Base-by-base conservation (phyloP, 2,113 vertebrate species). In the Charadrius vociferus region DNA sequence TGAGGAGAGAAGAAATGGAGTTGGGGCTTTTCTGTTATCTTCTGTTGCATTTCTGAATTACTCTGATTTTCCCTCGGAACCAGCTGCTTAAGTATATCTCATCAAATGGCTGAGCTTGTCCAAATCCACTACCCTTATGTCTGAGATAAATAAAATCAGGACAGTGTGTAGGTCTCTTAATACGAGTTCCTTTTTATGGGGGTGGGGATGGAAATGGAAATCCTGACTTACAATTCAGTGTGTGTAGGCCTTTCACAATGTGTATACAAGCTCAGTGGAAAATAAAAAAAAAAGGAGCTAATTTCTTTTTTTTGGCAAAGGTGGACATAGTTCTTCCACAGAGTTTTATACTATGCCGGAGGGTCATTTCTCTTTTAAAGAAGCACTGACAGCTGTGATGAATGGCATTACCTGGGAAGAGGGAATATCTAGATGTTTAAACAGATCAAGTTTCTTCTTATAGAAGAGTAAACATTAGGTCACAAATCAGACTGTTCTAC, bases 361-460 rank as follows among this genome's bases (percentile, higher is more conserved):
- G 96, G 97, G 97, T 97, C 97, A 96, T 98, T 98, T 98, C 95
- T 98, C 91, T 96, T 97, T 92, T 86, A 97, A 95, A 95, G 96
- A 96, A 96, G 86, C 88, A 83, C 89, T 98, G 98, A 98, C 98
- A 98, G 97, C 93, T 97, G 95, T 98, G 98, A 98, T 98, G 97
- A 97, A 98, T 98, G 93, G 90, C 50, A 63, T 93, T 97, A 97
- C 97, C 98, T 98, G 94, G 58, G 66, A 98, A 96, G 97, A 97
- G 85, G 81, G 96, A 97, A 97, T 97, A 97, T 97, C 98, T 97
- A 95, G 98, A 94, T 98, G 96, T 97, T 98, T 98, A 98, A 98
- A 98, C 96, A 97, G 97, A 98, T 98, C 97, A 95, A 93, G 95
- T 97, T 97, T 96, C 97, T 95, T 96, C 91, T 93, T 96, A 95